Percentiles rank a stretch among this genome's conserved stretches.
Evolutionary conservation across 2,113 vertebrate genomes (phyloP).

Genomic region (Phainopepla nitens): DNA sequence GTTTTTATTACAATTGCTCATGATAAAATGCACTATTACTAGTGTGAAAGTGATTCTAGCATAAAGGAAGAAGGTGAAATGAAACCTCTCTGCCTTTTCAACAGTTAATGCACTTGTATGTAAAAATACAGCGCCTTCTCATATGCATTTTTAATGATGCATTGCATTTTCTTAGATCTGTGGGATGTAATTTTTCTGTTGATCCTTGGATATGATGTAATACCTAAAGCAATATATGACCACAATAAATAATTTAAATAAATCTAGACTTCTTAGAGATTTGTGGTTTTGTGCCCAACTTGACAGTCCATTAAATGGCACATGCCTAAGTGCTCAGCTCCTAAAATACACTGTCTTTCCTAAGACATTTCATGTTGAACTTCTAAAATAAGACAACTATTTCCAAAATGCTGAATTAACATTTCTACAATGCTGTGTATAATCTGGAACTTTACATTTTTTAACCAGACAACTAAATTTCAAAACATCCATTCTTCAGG

Average conservation of each 20-base stretch:
- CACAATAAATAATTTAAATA: not conserved
- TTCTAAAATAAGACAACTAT: not conserved
- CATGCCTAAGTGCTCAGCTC: not conserved
- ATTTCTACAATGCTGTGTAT: not conserved
- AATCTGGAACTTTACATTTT: not conserved
- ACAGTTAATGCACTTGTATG: slow-evolving; percentile 46
- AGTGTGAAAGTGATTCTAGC: slow-evolving; percentile 67
- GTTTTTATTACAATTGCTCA: slow-evolving; percentile 67
- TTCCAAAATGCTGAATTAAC: slow-evolving; percentile 1
- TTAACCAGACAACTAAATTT: not conserved
- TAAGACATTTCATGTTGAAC: not conserved
- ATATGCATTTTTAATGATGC: not conserved
- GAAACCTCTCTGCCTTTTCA: slow-evolving; percentile 64
- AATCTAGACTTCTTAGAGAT: not conserved
- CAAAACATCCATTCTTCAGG: slow-evolving; percentile 28
- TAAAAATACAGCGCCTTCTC: not conserved
- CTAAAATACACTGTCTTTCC: not conserved
- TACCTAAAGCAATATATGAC: not conserved
- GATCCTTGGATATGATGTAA: not conserved
- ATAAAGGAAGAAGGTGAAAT: slow-evolving; percentile 66
- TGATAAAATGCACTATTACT: slow-evolving; percentile 60
- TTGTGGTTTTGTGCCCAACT: not conserved
- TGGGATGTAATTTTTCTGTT: not conserved
- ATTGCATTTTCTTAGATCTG: not conserved
- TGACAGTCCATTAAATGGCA: not conserved